A percentile compares a stretch with the other conserved stretches of the same genome.
These are phyloP conservation scores for Brachionus rubens DNA, from an alignment of 1,140 invertebrate genomes.

Conservation along the genomic window DNA sequence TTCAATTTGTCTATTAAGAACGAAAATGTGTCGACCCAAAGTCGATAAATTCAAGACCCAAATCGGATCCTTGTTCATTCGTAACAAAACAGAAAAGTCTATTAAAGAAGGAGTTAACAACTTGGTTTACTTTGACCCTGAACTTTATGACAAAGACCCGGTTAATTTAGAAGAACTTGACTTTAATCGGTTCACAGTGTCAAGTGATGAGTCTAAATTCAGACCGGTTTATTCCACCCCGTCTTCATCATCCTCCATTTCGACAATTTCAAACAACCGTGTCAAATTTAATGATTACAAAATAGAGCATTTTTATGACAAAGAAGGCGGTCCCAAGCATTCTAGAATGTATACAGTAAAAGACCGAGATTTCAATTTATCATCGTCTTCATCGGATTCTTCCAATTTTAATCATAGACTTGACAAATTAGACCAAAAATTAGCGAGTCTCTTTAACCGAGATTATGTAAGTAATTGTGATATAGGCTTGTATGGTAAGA, in stretches of 20 bases:
- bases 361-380: neutral
- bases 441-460: neutral
- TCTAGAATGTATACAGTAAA: neutral
- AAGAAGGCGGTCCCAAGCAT: neutral
- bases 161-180: neutral
- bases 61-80: neutral
- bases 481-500: neutral
- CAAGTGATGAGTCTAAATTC: constrained; percentile 9
- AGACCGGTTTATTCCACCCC: neutral
- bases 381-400: neutral
- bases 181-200: neutral
- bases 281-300: constrained; percentile 42
- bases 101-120: neutral
- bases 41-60: neutral
- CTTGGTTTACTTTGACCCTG: too few species aligned
- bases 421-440: neutral
- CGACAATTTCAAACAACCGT: constrained; percentile 1
- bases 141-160: neutral
- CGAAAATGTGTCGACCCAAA: constrained; percentile 8
- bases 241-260: neutral
- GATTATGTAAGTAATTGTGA: constrained; percentile 30
- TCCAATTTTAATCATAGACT: neutral
- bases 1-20: neutral
- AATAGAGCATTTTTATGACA: constrained; percentile 33
- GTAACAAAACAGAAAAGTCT: neutral